Conservation (phyloP, 2,888 invertebrate genomes). For the Meloe dianella region DNA sequence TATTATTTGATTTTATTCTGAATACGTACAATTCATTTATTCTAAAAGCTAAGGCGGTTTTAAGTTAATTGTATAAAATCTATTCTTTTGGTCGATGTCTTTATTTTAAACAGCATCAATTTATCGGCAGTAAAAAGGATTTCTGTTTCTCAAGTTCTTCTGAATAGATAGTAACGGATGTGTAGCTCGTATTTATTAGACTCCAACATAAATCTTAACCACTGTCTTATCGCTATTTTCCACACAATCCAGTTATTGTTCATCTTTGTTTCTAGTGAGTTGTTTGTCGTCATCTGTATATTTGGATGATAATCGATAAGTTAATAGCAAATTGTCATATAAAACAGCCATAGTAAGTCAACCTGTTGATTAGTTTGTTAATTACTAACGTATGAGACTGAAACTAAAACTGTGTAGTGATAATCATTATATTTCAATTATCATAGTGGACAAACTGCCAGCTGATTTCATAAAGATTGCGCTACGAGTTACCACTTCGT, state of each 20-base stretch:
- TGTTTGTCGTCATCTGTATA: slow-evolving; percentile 37
- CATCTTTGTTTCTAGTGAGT: slow-evolving; percentile 35
- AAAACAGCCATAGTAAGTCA: too few species aligned
- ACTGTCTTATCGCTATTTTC: slow-evolving; percentile 39
- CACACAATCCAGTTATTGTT: slow-evolving; percentile 38
- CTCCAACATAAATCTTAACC: slow-evolving; percentile 38
- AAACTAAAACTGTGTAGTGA: not conserved
- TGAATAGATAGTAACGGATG: slow-evolving; percentile 32
- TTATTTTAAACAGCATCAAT: slow-evolving; percentile 26
- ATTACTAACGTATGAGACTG: not conserved
- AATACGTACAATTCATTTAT: slow-evolving; percentile 30
- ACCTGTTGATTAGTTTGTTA: not conserved
- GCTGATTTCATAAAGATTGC: too few species aligned
- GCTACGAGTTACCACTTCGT: too few species aligned
- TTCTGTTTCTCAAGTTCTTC: slow-evolving; percentile 24
- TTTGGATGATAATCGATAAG: slow-evolving; percentile 5
- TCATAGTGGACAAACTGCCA: too few species aligned
- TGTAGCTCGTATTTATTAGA: slow-evolving; percentile 36
- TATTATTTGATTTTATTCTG: too few species aligned
- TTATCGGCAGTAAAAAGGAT: slow-evolving; percentile 21
- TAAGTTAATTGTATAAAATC: slow-evolving; percentile 33
- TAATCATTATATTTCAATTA: not conserved
- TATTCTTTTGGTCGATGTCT: slow-evolving; percentile 23
- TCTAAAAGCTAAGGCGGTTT: slow-evolving; percentile 30
- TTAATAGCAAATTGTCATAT: not conserved